Conservation (phyloP, 2,797 vertebrate species). For the Petrocephalus schoutedeni region DNA sequence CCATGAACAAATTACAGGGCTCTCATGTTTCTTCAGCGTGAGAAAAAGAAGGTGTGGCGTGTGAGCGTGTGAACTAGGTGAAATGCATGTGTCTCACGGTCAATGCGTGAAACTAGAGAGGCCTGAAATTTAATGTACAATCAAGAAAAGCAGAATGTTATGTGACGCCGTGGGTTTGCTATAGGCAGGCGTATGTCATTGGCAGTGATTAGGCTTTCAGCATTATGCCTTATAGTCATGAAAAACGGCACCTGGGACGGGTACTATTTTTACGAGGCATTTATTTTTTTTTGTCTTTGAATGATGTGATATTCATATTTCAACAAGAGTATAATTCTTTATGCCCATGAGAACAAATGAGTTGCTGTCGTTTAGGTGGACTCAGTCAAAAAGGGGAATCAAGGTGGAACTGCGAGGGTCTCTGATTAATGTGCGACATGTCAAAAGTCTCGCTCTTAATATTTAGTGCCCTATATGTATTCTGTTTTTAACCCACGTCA, state of each 20-base stretch:
- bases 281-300: conserved; percentile 9
- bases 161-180: background rate
- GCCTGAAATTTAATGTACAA: background rate
- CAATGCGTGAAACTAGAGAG: no score
- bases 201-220: background rate
- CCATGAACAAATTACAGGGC: background rate
- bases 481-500: background rate
- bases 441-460: background rate
- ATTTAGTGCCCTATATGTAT: conserved; percentile 7
- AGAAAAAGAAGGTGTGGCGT: no score
- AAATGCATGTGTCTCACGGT: no score
- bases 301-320: conserved; percentile 11
- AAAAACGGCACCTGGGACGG: background rate
- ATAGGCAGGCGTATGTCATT: background rate
- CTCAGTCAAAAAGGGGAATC: background rate
- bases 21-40: no score
- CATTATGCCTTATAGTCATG: background rate
- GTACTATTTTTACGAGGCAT: background rate
- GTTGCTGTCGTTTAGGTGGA: background rate
- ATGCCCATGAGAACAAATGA: background rate
- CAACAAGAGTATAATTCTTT: background rate
- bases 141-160: background rate
- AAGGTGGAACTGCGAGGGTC: background rate
- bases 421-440: background rate
- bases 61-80: no score